These are phyloP conservation scores for Capra hircus DNA, from an alignment of 2,113 vertebrate species.

Conservation along the genomic window DNA sequence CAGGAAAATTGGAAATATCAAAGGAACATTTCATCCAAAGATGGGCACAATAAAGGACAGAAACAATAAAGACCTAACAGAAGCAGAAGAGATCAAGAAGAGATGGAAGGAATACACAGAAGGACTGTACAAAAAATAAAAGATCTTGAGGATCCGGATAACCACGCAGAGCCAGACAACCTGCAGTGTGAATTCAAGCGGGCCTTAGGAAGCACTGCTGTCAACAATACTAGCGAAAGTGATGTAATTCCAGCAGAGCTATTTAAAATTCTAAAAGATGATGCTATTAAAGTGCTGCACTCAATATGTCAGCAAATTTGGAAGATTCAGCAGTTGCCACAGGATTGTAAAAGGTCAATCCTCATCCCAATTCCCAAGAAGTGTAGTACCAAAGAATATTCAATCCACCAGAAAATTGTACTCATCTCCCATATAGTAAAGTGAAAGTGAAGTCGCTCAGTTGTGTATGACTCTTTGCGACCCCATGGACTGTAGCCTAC, in stretches of 20 bases:
- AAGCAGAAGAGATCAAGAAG: background rate
- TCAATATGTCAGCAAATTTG: background rate
- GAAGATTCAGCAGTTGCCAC: background rate
- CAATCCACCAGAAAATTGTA: background rate
- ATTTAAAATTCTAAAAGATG: background rate
- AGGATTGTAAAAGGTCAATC: background rate
- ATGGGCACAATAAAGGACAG: background rate
- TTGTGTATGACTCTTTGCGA: fast-evolving
- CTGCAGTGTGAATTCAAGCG: background rate
- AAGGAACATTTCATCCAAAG: background rate
- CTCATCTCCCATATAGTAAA: background rate
- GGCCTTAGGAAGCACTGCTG: background rate
- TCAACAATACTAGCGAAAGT: background rate
- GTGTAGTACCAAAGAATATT: background rate
- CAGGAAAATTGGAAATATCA: background rate
- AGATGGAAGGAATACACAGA: background rate
- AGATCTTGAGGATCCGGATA: background rate
- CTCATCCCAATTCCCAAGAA: background rate
- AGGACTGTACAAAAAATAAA: background rate
- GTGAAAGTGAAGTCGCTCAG: too few relatives aligned
- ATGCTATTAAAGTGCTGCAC: background rate
- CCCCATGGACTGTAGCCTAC: too few relatives aligned
- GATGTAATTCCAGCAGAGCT: background rate
- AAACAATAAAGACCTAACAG: background rate
- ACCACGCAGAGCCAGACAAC: background rate